Base-by-base conservation (phyloP, 2,797 vertebrate genomes). In the Loriculus beryllinus region DNA sequence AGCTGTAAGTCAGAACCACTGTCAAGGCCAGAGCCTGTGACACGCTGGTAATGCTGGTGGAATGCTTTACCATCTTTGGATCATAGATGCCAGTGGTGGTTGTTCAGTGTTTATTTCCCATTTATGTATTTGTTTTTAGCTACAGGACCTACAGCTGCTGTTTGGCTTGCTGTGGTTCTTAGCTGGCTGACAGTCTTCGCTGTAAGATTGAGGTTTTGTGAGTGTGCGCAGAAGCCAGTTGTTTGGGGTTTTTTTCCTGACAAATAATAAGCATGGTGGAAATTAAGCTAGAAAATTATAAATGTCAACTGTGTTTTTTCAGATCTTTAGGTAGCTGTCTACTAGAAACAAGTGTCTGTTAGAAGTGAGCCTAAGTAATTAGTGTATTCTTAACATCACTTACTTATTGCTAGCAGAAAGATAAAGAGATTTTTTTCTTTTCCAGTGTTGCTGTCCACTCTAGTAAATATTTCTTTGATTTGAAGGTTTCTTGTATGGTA, bases 41-140 rank as follows among this genome's bases (percentile, higher is more conserved):
- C 6, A 29, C 4, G 1, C 35, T 74, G 64, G 60, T 83, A n/a
- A 22, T 48, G 35, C 47, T 68, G 39, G 12, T 77, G 51, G 33
- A 85, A 10, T 1, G 1, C 60, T 74, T 64, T 78, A 57, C 23
- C 10, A 2, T 54, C 22, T 35, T 57, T 80, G 54, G 20, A n/a
- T 77, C 0, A 1, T 29, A 40, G 62, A 23, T 88, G 64, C 33
- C 43, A 29, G 13, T 74, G 31, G 40, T 95, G 85, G 28, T 52
- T 28, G 37, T 56, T 92, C 35, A 69, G 5, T 37, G 48, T 65
- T 93, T 92, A 15, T 85, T 93, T 93, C 56, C 28, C 1, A 1
- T 85, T 86, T 82, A 37, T 43, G 40, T 84, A 3, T 88, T 93
- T 91, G 86, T 81, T 93, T 89, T 82, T 57, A 82, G 47, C 67